phyloP scores from a whole-genome alignment of 1,140 invertebrate genomes.

The Hetaerina americana region DNA sequence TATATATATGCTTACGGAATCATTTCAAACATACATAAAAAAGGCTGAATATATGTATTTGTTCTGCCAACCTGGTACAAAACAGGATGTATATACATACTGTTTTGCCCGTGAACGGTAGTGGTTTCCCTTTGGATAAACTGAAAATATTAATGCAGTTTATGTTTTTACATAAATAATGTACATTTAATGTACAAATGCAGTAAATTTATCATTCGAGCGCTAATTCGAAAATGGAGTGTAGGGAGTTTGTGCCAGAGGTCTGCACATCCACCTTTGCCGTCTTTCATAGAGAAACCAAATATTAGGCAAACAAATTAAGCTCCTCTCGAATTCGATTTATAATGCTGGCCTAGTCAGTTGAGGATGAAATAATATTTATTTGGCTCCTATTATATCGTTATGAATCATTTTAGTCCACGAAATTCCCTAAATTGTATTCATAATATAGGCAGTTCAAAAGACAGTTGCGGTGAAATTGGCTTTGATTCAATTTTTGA shows the following conservation, averaged over 20 bases:
- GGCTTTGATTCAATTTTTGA: neutral
- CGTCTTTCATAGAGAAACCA: neutral
- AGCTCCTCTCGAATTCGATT: too few species aligned
- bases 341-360: too few species aligned
- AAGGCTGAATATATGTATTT: neutral
- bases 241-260: neutral
- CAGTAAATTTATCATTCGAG: neutral
- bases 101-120: neutral
- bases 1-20: neutral
- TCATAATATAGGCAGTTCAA: neutral
- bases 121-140: neutral
- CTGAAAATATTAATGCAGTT: neutral
- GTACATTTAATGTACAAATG: neutral
- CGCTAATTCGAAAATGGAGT: neutral
- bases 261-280: neutral
- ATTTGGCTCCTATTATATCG: neutral
- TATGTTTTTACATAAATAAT: neutral
- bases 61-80: neutral
- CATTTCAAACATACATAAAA: neutral
- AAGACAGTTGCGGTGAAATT: neutral
- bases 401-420: neutral
- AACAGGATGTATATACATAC: neutral
- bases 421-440: neutral
- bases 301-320: too few species aligned
- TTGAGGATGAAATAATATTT: too few species aligned